A percentile compares a stretch with the other conserved stretches of the same genome.
These are phyloP conservation scores for Drosophila nigromelanica DNA, from an alignment of 1,140 invertebrate genomes.

Conservation along the genomic window DNA sequence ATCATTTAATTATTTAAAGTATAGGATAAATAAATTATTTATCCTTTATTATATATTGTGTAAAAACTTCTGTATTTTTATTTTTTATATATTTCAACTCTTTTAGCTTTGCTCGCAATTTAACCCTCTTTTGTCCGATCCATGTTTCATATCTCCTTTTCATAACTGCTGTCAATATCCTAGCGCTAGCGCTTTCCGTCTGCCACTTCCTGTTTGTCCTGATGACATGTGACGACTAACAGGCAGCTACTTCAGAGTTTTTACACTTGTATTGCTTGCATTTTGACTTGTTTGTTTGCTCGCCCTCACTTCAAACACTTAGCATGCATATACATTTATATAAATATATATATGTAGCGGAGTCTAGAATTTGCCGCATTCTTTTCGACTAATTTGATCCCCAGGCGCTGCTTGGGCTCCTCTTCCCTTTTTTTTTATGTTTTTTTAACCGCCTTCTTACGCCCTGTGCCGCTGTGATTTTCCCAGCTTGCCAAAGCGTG, in stretches of 20 bases:
- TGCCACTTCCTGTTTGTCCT: constrained; percentile 49
- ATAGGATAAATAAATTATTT: no score
- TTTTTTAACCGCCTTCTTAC: constrained; percentile 30
- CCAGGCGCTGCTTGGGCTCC: constrained; percentile 69
- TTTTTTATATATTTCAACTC: neutral
- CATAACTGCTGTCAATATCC: constrained; percentile 60
- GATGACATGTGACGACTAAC: constrained; percentile 64
- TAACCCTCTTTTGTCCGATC: neutral
- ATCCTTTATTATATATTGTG: no score
- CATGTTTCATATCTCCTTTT: neutral
- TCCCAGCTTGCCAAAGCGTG: constrained; percentile 57
- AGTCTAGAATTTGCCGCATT: constrained; percentile 67
- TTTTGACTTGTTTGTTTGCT: constrained; percentile 3
- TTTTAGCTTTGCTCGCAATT: neutral
- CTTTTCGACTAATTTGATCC: constrained; percentile 79
- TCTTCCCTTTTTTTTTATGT: constrained; percentile 24
- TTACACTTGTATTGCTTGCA: constrained; percentile 26
- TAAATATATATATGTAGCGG: neutral
- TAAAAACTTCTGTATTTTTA: no score
- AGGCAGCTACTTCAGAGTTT: constrained; percentile 42
- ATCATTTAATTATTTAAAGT: no score
- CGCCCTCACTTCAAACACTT: constrained; percentile 67
- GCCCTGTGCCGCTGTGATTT: constrained; percentile 61
- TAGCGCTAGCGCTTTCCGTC: constrained; percentile 37
- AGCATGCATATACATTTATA: constrained; percentile 33